Evolutionary conservation across 64 coral and sea anemone genomes (phyloP), one percentile per base, ranked within the genome.

Genomic region (Dendrophyllia cribrosa): DNA sequence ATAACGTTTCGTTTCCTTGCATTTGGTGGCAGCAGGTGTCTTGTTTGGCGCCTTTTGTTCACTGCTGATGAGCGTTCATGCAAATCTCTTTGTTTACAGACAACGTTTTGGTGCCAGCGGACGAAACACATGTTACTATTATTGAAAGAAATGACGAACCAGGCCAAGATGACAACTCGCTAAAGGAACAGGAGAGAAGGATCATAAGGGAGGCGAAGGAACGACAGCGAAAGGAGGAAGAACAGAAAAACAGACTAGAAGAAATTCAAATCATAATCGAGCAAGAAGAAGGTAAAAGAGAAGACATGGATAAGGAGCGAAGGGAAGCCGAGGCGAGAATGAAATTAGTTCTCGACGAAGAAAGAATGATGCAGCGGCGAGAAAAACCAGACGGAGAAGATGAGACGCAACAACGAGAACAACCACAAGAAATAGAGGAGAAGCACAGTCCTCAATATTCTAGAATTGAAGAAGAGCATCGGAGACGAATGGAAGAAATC

Each of bases 31-130:
- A 65, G 62, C 80, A 84, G 80, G 80, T 84, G 80, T 67, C 47
- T 21, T 8, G 20, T 24, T 68, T 21, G 17, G 44, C 11, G 43
- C 20, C 58, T 47, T 67, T 84, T 84, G 80, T 68, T 43, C 56
- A 43, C 8, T 47, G 14, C 10, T 68, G 44, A 48, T 47, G 16
- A 9, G 45, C 62, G 46, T 61, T 84, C 60, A 84, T 84, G 80
- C 61, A 84, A 78, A 89, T 89, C 51, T 59, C 47, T 78, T 93
- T 69, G 26, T 78, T 93, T 62, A 73, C 55, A 93, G 91, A 78
- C 20, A 77, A 92, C 74, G 80, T 85, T 17, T 43, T 66, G 44
- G 78, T 84, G 25, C 49, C 77, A 46, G 13, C 23, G 16, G 63
- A 63, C 47, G 79, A 49, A 19, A 70, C 51, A 47, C 62, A 23